phyloP scores from a whole-genome alignment of 1,140 invertebrate genomes.

The Euura lappo region DNA sequence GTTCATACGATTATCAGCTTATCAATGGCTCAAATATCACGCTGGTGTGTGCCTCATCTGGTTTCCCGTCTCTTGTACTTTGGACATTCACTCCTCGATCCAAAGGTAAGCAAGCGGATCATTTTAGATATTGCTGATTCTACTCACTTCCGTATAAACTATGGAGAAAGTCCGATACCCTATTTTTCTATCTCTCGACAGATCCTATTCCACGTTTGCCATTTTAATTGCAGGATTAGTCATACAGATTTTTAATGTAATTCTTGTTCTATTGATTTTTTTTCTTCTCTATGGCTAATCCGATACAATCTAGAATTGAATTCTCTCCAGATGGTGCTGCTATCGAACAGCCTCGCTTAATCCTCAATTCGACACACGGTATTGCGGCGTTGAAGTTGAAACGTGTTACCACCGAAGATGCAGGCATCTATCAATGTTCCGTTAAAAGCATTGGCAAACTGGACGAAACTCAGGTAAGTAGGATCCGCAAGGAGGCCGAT shows the following conservation, averaged over 20 bases:
- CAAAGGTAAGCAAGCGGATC: slow-evolving; percentile 35
- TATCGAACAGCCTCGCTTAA: slow-evolving; percentile 42
- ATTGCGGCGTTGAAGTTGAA: slow-evolving; percentile 56
- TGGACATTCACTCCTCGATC: slow-evolving; percentile 63
- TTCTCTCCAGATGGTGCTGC: slow-evolving; percentile 31
- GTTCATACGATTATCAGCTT: slow-evolving; percentile 46
- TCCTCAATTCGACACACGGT: slow-evolving; percentile 51
- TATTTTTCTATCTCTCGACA: too few relatives aligned
- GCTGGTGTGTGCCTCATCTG: slow-evolving; percentile 66
- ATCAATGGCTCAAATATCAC: slow-evolving; percentile 52
- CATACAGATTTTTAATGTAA: too few relatives aligned
- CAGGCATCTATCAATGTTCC: slow-evolving; percentile 68
- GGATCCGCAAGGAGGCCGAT: neutral
- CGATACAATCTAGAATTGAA: neutral
- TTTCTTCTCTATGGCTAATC: too few relatives aligned
- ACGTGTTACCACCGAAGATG: slow-evolving; percentile 54
- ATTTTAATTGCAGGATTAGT: too few relatives aligned
- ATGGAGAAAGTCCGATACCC: too few relatives aligned
- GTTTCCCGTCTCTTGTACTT: slow-evolving; percentile 57
- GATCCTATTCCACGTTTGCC: too few relatives aligned
- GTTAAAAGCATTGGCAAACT: slow-evolving; percentile 47
- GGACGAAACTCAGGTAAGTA: slow-evolving; percentile 58
- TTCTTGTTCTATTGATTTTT: too few relatives aligned
- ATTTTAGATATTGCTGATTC: too few relatives aligned
- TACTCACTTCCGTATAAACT: too few relatives aligned